Evolutionary conservation across 2,113 vertebrate genomes (phyloP).

Genomic region (Semnornis frantzii): DNA sequence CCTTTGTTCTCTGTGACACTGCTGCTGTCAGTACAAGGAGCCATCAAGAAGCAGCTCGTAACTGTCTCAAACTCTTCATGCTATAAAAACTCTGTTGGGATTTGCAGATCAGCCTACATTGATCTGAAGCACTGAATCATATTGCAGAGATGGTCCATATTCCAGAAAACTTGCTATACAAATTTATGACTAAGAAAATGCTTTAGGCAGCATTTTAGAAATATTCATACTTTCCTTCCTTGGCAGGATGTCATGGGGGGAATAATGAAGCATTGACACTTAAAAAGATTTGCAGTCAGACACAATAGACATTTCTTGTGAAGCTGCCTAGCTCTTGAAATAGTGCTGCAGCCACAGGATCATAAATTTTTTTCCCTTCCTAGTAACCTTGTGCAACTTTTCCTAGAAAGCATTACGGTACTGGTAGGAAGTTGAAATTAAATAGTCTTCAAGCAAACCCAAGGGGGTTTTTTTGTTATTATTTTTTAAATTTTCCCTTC

Average conservation of each 20-base stretch:
- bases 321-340: background rate
- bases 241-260: background rate
- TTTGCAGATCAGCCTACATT: background rate
- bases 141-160: background rate
- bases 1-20: background rate
- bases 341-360: background rate
- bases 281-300: background rate
- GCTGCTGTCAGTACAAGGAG: background rate
- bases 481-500: background rate
- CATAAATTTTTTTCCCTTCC: background rate
- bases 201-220: background rate
- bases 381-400: background rate
- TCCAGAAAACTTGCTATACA: background rate
- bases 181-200: background rate
- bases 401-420: background rate
- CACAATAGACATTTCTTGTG: background rate
- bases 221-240: background rate
- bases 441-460: background rate
- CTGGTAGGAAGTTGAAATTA: constrained; percentile 6
- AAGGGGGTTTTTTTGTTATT: background rate
- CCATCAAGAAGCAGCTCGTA: background rate
- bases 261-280: background rate
- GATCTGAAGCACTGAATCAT: background rate
- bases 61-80: background rate
- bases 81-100: background rate